Evolutionary conservation across 2,888 invertebrate species (phyloP), one percentile per base, ranked within the genome.

Genomic region (Calameuta filiformis): DNA sequence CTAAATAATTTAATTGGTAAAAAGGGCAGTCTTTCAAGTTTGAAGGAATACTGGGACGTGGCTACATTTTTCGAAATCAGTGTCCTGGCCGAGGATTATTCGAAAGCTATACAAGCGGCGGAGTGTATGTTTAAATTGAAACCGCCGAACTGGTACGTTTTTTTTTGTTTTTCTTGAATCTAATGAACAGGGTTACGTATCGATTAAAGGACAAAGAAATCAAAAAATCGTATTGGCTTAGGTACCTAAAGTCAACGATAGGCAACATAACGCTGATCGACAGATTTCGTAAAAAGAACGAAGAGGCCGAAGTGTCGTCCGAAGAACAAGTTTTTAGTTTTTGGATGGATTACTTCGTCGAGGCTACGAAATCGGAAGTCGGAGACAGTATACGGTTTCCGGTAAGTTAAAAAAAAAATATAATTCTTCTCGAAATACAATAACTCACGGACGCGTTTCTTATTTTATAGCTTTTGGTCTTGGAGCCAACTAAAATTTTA

Each of bases 21-120:
- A 90, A 99, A 99, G 91, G 99, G 99, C 73, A 98, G 98, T 89
- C 92, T 99, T 37, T 95, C 96, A 0, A 97, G 97, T 0, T 93
- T 99, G 33, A 96, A 96, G 85, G 99, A 99, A 90, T 99, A 99
- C 90, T 99, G 99, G 99, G 99, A 99, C 91, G 99, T 99, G 23
- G 99, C 99, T 0, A 99, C 98, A 1, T 99, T 98, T 93, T 99
- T 99, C 92, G 99, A 99, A 92, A 99, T 99, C 84, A 98, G 98
- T 74, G 99, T 99, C 0, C 93, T 99, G 40, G 98, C 98, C 2
- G 98, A 99, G 92, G 98, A 99, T 91, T 99, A 98, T 90, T 94
- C 96, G 23, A 99, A 99, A 92, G 99, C 99, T 0, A 96, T 98
- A 85, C 98, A 98, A 92, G 99, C 99, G 23, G 98, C 99, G 0